These are phyloP conservation scores for Cylas formicarius DNA, from an alignment of 1,140 invertebrate genomes.

Conservation along the genomic window DNA sequence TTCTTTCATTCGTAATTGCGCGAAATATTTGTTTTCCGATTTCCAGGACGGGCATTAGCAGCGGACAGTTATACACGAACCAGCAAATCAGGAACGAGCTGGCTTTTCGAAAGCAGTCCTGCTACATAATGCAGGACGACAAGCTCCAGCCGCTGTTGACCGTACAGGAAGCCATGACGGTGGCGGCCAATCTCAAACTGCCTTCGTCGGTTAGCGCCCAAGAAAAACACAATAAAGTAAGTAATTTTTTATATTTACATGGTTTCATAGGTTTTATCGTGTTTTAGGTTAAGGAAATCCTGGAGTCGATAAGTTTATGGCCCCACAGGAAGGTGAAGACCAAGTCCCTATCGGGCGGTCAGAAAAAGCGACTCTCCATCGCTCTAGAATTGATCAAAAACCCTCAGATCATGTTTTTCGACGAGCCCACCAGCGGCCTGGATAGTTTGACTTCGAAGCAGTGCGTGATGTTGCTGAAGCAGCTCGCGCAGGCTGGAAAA, in stretches of 20 bases:
- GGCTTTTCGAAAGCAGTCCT: constrained; percentile 61
- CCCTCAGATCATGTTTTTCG: constrained; percentile 65
- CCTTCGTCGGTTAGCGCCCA: constrained; percentile 49
- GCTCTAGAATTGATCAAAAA: constrained; percentile 78
- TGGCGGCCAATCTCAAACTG: constrained; percentile 78
- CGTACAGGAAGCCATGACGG: constrained; percentile 72
- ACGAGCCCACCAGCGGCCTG: constrained; percentile 72
- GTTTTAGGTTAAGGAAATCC: constrained; percentile 62
- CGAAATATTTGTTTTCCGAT: constrained; percentile 15
- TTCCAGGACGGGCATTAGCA: constrained; percentile 44
- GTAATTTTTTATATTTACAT: constrained; percentile 13
- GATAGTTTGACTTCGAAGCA: constrained; percentile 81
- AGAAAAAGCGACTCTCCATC: constrained; percentile 80
- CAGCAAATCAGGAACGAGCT: constrained; percentile 50
- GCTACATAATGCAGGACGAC: constrained; percentile 87
- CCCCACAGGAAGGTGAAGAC: constrained; percentile 67
- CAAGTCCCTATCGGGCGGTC: constrained; percentile 77
- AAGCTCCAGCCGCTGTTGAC: constrained; percentile 74
- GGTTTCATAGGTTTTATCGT: background rate
- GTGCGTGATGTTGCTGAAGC: constrained; percentile 67
- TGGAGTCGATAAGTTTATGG: constrained; percentile 59
- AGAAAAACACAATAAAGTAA: constrained; percentile 59
- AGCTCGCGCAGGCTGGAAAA: constrained; percentile 61
- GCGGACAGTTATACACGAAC: constrained; percentile 51
- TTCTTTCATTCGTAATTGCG: background rate